These are phyloP conservation scores for Rhabdornis inornatus DNA, from an alignment of 2,113 vertebrate genomes.

Conservation along the genomic window DNA sequence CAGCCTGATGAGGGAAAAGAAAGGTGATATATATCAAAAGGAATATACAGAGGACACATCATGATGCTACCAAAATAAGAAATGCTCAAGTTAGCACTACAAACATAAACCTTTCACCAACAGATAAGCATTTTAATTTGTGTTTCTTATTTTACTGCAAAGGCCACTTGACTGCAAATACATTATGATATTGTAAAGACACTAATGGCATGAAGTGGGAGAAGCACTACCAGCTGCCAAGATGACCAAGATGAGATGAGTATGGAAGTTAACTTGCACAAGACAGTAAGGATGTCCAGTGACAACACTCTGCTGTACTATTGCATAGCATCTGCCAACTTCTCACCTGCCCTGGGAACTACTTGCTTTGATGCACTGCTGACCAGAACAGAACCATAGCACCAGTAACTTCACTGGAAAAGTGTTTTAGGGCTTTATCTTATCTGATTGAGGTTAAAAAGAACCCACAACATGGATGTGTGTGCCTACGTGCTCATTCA, in stretches of 20 bases:
- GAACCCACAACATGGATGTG: not conserved
- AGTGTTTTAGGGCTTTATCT: not conserved
- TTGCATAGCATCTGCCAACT: not conserved
- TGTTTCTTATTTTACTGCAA: not conserved
- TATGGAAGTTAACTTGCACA: not conserved
- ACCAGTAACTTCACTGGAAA: not conserved
- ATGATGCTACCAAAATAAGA: not conserved
- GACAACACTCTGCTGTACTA: not conserved
- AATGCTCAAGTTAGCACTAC: not conserved
- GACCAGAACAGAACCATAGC: not conserved
- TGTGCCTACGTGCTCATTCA: not conserved
- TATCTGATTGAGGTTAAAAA: not conserved
- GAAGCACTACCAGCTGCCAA: not conserved
- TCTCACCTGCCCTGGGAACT: not conserved
- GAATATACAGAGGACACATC: not conserved
- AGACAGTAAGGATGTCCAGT: not conserved
- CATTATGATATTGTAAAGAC: not conserved
- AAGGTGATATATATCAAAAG: not conserved
- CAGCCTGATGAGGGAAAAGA: slow-evolving; percentile 72
- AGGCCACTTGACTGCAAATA: not conserved
- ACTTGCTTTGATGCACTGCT: not conserved
- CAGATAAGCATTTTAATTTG: not conserved
- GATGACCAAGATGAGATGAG: not conserved
- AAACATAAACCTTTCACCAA: not conserved
- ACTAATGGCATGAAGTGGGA: not conserved